These are phyloP conservation scores for Apis laboriosa DNA, from an alignment of 1,140 invertebrate genomes.

Conservation along the genomic window DNA sequence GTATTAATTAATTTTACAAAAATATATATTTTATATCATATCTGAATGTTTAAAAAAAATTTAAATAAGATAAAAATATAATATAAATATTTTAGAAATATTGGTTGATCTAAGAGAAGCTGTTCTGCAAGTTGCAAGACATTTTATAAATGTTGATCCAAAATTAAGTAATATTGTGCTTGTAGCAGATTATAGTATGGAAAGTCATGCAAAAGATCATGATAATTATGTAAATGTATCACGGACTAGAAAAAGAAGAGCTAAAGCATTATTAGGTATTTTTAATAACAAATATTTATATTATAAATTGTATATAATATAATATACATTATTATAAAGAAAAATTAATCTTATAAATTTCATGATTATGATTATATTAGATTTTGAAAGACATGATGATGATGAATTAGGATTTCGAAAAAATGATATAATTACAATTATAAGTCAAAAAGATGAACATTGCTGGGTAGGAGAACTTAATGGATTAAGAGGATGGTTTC, in stretches of 20 bases:
- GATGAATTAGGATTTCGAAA: conserved; percentile 99
- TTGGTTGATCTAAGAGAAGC: conserved; percentile 98
- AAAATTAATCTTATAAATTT: conserved; percentile 4
- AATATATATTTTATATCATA: not conserved
- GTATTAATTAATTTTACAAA: conserved; percentile 74
- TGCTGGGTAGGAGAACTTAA: conserved; percentile 99
- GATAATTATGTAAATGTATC: conserved; percentile 96
- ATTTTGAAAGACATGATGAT: conserved; percentile 99
- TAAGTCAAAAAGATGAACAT: conserved; percentile 99
- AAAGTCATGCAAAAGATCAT: conserved; percentile 96
- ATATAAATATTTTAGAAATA: conserved; percentile 85
- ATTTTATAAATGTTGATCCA: conserved; percentile 92
- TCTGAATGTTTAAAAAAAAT: conserved; percentile 9
- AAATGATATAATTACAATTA: conserved; percentile 98
- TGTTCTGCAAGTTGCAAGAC: conserved; percentile 93
- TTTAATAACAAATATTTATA: not conserved
- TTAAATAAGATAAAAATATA: not conserved
- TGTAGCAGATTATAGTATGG: conserved; percentile 96
- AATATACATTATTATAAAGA: not conserved
- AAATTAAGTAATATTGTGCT: conserved; percentile 88
- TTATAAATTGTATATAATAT: conserved; percentile 6
- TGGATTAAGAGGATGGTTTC: conserved; percentile 99
- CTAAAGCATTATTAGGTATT: conserved; percentile 93
- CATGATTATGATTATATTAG: conserved; percentile 77
- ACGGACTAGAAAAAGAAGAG: conserved; percentile 91